Evolutionary conservation across 2,797 vertebrate genomes (phyloP), one percentile per base, ranked within the genome.

Genomic region (Clarias fuscus): DNA sequence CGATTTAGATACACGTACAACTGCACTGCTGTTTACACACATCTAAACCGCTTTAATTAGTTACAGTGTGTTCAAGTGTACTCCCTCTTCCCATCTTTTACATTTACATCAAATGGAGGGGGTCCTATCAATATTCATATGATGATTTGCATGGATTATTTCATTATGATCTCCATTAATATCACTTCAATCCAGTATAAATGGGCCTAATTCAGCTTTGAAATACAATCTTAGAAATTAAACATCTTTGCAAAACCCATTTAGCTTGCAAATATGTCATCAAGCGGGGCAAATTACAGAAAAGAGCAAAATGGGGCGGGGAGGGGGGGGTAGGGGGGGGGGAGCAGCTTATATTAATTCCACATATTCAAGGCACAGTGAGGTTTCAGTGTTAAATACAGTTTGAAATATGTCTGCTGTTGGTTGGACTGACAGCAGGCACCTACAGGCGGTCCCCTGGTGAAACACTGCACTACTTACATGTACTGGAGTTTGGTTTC

Each of bases 91-190:
- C 94, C 92, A 94, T 92, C 92, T 92, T 93, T 93, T 89, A 90
- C 89, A 92, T 94, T 94, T 93, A 85, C 91, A 91, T 93, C 83
- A 90, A 94, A 93, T 94, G 92, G 91, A 93, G 92, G 92, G 92
- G 93, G 91, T 93, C 93, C 93, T 93, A 94, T 93, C 93, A 95
- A 94, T 94, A 94, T 95, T 92, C 86, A 91, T 93, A 92, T 93
- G 92, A 93, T 92, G 94, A 95, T 95, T 96, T 94, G 92, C 93
- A 93, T 92, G 94, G 94, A 96, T 96, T 95, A 95, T 73, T 89
- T 88, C 70, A 90, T 89, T 90, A 89, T 85, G 77, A 67, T 76
- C 82, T 88, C 82, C 86, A 88, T 89, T 90, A 89, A 88, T 90
- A 84, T 86, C 88, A 93, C 92, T 95, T 94, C 94, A 94, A 94